phyloP scores from a whole-genome alignment of 2,113 vertebrate genomes.

The Forbesichthys papilliferus region DNA sequence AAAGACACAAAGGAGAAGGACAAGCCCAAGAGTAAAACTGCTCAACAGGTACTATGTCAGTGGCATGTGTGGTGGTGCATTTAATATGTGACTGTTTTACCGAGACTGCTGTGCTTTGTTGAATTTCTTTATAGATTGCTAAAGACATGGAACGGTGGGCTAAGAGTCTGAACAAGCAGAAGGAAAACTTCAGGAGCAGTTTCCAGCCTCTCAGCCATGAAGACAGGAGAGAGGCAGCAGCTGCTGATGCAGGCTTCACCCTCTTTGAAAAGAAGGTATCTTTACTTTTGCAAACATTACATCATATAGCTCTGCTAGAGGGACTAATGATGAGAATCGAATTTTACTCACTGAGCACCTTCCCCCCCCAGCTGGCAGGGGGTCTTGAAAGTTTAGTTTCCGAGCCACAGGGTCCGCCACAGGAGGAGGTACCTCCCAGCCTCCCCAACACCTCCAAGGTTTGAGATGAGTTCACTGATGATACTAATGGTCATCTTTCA shows the following conservation, averaged over 20 bases:
- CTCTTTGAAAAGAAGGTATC: slow-evolving; percentile 98
- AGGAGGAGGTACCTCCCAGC: slow-evolving; percentile 82
- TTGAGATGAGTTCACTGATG: slow-evolving; percentile 4
- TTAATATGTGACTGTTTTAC: neutral
- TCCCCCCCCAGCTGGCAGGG: slow-evolving; percentile 74
- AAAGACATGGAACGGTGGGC: slow-evolving; percentile 99
- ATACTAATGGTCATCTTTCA: neutral
- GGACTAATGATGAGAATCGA: neutral
- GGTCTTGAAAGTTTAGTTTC: slow-evolving; percentile 86
- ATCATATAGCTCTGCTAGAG: too few species aligned
- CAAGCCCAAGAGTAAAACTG: slow-evolving; percentile 98
- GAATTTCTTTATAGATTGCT: slow-evolving; percentile 83
- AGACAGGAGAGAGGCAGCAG: slow-evolving; percentile 92
- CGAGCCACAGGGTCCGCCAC: slow-evolving; percentile 80
- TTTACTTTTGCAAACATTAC: too few species aligned
- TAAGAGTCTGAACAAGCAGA: slow-evolving; percentile 98
- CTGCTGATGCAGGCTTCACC: slow-evolving; percentile 93
- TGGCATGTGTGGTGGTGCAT: neutral
- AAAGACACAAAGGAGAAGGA: slow-evolving; percentile 89
- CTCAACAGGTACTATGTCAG: slow-evolving; percentile 86
- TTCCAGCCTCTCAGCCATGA: slow-evolving; percentile 93
- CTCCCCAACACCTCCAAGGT: slow-evolving; percentile 65
- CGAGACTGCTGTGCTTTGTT: neutral
- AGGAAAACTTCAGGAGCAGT: slow-evolving; percentile 96
- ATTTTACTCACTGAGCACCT: neutral